Evolutionary conservation across 2,113 vertebrate genomes (phyloP).

Genomic region (Burhinus oedicnemus): DNA sequence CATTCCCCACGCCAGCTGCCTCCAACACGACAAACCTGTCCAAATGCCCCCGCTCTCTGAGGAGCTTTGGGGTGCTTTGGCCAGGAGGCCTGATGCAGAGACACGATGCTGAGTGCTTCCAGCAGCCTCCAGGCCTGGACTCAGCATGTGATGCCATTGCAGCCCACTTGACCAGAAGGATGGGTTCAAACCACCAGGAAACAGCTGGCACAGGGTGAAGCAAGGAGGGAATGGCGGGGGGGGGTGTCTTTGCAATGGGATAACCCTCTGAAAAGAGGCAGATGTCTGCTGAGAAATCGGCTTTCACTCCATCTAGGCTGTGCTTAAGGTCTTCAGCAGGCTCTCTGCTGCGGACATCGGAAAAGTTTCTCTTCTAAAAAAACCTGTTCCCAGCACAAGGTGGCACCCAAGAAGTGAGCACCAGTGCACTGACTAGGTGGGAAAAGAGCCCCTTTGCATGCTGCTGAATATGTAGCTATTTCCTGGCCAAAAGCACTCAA

Average conservation of each 20-base stretch:
- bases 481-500: neutral
- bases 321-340: neutral
- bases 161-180: neutral
- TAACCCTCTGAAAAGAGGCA: neutral
- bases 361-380: neutral
- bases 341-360: neutral
- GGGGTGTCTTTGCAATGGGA: neutral
- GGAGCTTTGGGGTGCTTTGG: neutral
- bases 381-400: neutral
- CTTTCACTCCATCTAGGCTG: neutral
- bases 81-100: neutral
- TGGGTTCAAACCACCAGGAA: neutral
- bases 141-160: accelerated
- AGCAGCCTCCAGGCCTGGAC: neutral
- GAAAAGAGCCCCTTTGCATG: neutral
- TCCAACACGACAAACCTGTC: neutral
- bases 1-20: neutral
- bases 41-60: neutral
- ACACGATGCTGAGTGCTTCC: neutral
- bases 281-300: neutral
- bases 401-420: neutral
- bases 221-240: neutral
- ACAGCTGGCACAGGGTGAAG: neutral
- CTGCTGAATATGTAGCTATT: neutral
- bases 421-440: neutral